A percentile compares a stretch with the other conserved stretches of the same genome.
These are phyloP conservation scores for Drosophila orena DNA, from an alignment of 1,140 invertebrate species.

Conservation along the genomic window DNA sequence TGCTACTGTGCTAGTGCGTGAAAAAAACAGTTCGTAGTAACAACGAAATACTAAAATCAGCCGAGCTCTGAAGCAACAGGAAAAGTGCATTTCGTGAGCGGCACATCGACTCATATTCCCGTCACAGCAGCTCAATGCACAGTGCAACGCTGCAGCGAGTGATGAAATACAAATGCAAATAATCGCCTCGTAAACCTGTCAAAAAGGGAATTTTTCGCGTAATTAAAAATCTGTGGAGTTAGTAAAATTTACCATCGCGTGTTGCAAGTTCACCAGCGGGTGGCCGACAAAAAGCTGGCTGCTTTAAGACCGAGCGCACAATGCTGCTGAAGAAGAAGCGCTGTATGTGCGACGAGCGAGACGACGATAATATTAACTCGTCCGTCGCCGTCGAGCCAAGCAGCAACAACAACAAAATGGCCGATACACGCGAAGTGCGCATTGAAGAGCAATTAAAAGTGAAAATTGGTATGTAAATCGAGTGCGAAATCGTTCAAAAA, in stretches of 20 bases:
- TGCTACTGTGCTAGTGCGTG: slow-evolving; percentile 20
- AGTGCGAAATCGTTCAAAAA: slow-evolving; percentile 63
- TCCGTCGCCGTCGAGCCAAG: slow-evolving; percentile 63
- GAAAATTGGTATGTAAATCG: slow-evolving; percentile 91
- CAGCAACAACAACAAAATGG: slow-evolving; percentile 88
- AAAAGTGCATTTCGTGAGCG: slow-evolving; percentile 45
- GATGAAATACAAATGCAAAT: background rate
- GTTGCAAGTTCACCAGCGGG: slow-evolving; percentile 18
- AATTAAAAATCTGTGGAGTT: background rate
- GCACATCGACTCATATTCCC: slow-evolving; percentile 24
- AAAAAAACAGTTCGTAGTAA: slow-evolving; percentile 14
- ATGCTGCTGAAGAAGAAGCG: slow-evolving; percentile 84
- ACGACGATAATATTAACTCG: slow-evolving; percentile 65
- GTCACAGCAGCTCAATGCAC: background rate
- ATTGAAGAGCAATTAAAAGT: slow-evolving; percentile 94
- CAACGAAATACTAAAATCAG: slow-evolving; percentile 3
- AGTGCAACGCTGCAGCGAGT: background rate
- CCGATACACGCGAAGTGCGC: slow-evolving; percentile 93
- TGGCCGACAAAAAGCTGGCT: slow-evolving; percentile 19
- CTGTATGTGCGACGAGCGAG: slow-evolving; percentile 79
- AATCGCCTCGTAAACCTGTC: background rate
- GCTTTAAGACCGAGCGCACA: slow-evolving; percentile 47
- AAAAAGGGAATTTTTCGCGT: background rate
- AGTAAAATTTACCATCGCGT: slow-evolving; percentile 31
- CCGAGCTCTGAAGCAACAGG: slow-evolving; percentile 3